Base-by-base conservation (phyloP, 2,888 invertebrate species). In the Melolontha melolontha region DNA sequence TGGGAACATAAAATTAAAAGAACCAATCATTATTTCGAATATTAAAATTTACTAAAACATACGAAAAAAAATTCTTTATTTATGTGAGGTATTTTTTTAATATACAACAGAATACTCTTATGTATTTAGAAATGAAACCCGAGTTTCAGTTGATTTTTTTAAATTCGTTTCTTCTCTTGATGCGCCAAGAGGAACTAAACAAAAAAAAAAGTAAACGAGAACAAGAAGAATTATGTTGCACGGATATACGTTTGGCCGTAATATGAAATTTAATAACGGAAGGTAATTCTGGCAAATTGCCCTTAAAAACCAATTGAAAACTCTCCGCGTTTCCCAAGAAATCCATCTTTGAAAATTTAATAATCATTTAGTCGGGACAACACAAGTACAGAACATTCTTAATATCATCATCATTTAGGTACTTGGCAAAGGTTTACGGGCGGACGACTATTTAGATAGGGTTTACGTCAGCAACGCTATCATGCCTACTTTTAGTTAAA, bases 231-330 rank as follows among this genome's bases (percentile, higher is more conserved):
- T 34, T 34, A 34, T 34, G 34, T 34, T 34, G 6, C 8, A 34
- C 34, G 34, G 34, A 34, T 34, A 34, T 34, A 34, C 34, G 34
- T 34, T 34, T 34, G 34, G 16, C 5, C 47, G 34, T 59, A 62
- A 62, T 62, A 34, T 29, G 51, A 66, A 59, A 66, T 66, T 66
- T 66, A 66, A 66, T 66, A 66, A 59, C 57, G 49, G 11, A 22
- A 39, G 29, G 50, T 39, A 59, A 59, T 66, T 59, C 66, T 59
- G 16, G 40, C 49, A 65, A 65, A 65, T 65, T 65, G 54, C 64
- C 54, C 44, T 50, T 14, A 41, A 41, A n/a, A 52, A 54, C 54
- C 64, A 65, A 65, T 54, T 65, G 52, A 44, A 44, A 49, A 49
- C 41, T 52, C 52, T 54, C 64, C 42, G 52, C 52, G 41, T 44